These are phyloP conservation scores for Crossocerus cetratus DNA, from an alignment of 2,888 invertebrate species.

Conservation along the genomic window DNA sequence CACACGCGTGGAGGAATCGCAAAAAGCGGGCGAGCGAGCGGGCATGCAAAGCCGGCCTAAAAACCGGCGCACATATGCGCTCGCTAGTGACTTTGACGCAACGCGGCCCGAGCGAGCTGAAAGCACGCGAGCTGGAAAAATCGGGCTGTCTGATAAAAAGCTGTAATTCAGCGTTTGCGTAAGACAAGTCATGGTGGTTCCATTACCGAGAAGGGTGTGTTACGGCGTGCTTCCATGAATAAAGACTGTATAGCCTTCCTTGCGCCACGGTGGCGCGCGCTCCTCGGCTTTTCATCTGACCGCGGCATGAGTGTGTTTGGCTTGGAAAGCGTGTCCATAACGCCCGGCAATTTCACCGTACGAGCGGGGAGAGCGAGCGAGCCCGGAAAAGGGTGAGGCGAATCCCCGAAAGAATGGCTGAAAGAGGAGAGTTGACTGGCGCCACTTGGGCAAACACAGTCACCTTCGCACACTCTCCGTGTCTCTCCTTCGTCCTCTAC, in stretches of 20 bases:
- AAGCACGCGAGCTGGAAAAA: slow-evolving; percentile 4
- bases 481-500: too few species aligned
- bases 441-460: slow-evolving; percentile 65
- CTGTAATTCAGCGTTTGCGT: slow-evolving; percentile 20
- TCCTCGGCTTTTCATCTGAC: neutral
- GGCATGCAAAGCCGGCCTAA: neutral
- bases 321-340: neutral
- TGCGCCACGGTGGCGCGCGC: neutral
- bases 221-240: slow-evolving; percentile 9
- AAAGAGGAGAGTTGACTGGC: slow-evolving; percentile 51
- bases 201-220: slow-evolving; percentile 25
- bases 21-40: neutral
- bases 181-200: slow-evolving; percentile 17
- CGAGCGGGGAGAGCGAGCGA: neutral
- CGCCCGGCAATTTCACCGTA: slow-evolving; percentile 17
- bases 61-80: neutral
- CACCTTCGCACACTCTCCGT: slow-evolving; percentile 43
- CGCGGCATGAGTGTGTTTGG: neutral
- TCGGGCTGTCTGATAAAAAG: slow-evolving; percentile 37
- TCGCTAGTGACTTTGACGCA: neutral
- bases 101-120: neutral
- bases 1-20: neutral
- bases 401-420: slow-evolving; percentile 25
- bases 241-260: slow-evolving; percentile 7
- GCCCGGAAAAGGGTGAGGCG: slow-evolving; percentile 8